Evolutionary conservation across 2,888 invertebrate genomes (phyloP).

Genomic region (Sarcophaga carnaria): DNA sequence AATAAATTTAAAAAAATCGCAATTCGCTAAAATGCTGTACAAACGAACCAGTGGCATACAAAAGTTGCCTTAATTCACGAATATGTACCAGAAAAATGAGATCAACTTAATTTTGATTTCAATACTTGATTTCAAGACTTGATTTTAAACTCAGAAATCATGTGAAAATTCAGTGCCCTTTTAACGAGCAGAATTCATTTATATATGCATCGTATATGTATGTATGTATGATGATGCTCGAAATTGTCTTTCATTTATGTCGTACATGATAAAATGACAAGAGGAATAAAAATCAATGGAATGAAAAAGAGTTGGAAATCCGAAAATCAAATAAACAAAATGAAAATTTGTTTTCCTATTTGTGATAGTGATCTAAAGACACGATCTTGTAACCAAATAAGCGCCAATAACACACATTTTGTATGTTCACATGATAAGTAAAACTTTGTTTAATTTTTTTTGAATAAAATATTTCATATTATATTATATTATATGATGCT

Average conservation of each 20-base stretch:
- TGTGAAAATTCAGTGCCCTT: constrained; percentile 33
- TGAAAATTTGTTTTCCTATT: constrained; percentile 63
- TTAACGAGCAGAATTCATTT: not conserved
- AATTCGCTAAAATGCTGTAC: too few species aligned
- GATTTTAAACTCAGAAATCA: not conserved
- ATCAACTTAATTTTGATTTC: not conserved
- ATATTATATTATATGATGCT: constrained; percentile 32
- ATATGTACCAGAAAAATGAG: not conserved
- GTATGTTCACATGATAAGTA: constrained; percentile 56
- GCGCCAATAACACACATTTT: constrained; percentile 72
- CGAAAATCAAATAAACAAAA: not conserved
- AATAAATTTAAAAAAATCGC: constrained; percentile 38
- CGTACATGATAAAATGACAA: not conserved
- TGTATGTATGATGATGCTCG: too few species aligned
- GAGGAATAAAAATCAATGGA: not conserved
- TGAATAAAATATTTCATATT: constrained; percentile 5
- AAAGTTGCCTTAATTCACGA: constrained; percentile 6
- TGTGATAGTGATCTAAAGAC: constrained; percentile 72
- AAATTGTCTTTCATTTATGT: too few species aligned
- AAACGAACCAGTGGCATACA: not conserved
- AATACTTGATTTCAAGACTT: not conserved
- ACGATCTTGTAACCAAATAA: constrained; percentile 73
- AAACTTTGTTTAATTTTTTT: constrained; percentile 26
- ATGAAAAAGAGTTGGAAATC: not conserved
- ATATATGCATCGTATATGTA: too few species aligned